Evolutionary conservation across 2,113 vertebrate genomes (phyloP).

Genomic region (Anarhynchus alexandrinus): DNA sequence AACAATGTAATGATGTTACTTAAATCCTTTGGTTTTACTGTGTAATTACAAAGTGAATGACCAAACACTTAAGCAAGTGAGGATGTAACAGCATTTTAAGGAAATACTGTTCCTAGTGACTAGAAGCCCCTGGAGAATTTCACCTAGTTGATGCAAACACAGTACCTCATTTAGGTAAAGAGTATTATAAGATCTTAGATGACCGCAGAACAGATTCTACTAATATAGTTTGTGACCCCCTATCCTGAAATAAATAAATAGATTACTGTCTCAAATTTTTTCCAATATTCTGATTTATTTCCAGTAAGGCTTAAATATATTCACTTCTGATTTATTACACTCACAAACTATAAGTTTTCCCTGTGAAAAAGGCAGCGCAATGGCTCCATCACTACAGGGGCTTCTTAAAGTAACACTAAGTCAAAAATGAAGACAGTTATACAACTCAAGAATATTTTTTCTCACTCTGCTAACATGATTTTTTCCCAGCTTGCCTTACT

Average conservation of each 20-base stretch:
- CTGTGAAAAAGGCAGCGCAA: neutral
- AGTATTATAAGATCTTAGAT: neutral
- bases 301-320: neutral
- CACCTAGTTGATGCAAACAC: neutral
- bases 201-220: neutral
- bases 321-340: neutral
- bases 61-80: fast-evolving
- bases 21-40: neutral
- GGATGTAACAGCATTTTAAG: neutral
- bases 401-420: neutral
- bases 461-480: neutral
- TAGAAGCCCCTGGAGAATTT: neutral
- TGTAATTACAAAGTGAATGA: neutral
- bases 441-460: neutral
- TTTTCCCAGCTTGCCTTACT: neutral
- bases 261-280: neutral
- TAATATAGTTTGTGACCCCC: neutral
- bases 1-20: neutral
- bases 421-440: neutral
- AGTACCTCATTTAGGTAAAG: neutral
- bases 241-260: neutral
- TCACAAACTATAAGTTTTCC: neutral
- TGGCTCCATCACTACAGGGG: neutral
- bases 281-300: neutral
- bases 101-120: neutral